phyloP scores from a whole-genome alignment of 2,113 vertebrate genomes.

The Agapornis roseicollis region DNA sequence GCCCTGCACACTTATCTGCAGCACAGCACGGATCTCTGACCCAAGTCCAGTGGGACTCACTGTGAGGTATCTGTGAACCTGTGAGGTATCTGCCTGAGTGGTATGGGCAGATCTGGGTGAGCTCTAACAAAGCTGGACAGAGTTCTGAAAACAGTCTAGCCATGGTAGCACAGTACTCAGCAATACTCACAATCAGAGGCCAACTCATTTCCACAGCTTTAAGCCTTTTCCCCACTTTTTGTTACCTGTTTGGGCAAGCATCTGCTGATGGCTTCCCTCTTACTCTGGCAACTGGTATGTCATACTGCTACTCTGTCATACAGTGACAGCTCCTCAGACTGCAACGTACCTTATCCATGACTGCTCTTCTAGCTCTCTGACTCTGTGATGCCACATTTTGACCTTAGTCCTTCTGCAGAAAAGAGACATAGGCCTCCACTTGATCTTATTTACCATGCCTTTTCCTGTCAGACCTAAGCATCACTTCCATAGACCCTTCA shows the following conservation, averaged over 20 bases:
- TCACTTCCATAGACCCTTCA: background rate
- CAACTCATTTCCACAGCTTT: background rate
- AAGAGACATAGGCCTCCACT: background rate
- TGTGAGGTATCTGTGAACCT: background rate
- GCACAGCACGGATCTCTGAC: accelerated
- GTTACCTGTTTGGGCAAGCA: background rate
- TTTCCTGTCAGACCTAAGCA: background rate
- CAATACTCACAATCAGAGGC: background rate
- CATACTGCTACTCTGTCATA: background rate
- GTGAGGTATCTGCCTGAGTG: background rate
- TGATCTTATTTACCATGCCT: background rate
- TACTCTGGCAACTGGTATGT: background rate
- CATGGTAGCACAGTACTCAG: background rate
- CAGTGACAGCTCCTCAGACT: background rate
- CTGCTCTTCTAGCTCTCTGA: background rate
- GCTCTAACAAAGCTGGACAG: background rate
- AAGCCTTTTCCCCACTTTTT: background rate
- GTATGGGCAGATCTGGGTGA: background rate
- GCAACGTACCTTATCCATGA: background rate
- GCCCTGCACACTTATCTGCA: accelerated
- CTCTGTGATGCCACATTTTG: background rate
- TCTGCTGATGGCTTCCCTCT: background rate
- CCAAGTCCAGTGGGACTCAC: background rate
- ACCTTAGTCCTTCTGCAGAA: background rate
- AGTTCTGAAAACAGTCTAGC: background rate